Base-by-base conservation (phyloP, 2,888 invertebrate species). In the Pocota personata region DNA sequence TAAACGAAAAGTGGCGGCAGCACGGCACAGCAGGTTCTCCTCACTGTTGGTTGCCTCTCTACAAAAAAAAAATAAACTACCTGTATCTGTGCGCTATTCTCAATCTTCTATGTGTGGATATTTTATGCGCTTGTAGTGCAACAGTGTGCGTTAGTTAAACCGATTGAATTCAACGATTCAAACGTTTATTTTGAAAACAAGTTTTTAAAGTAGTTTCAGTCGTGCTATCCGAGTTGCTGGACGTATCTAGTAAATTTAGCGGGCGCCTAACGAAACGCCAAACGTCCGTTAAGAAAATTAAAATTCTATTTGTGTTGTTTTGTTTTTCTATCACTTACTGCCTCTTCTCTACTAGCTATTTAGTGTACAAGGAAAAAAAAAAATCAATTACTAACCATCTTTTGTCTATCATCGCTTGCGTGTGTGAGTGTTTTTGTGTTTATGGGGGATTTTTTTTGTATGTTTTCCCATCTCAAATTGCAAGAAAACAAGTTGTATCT, bases 151-250 rank as follows among this genome's bases (percentile, higher is more conserved):
- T 86, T 82, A 52, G 86, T 86, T 86, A 76, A 87, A 87, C 79
- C 87, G 79, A 79, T 83, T 83, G 79, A 78, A 87, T 79, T 79
- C 24, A 24, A 24, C 69, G 58, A 72, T 82, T 78, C 79, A 71
- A 83, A 77, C 83, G 78, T 73, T 84, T 83, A 75, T 80, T 80
- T 89, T 89, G 87, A 91, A 92, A 92, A 92, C 92, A 91, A 91
- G 92, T 92, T 92, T 91, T 90, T 88, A 91, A 89, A 90, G 89
- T 89, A 92, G 91, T 92, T 92, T 91, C 90, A 89, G 90, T 91
- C 90, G 91, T 90, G 90, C 90, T 91, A 90, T 90, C 91, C 89
- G 89, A 90, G 91, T 89, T 90, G 90, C 89, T 90, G 90, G 92
- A 91, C 91, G 91, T 82, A 35, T 67, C 30, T 48, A 30, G 32